Evolutionary conservation across 2,888 invertebrate species (phyloP).

Genomic region (Epistrophella euchroma): DNA sequence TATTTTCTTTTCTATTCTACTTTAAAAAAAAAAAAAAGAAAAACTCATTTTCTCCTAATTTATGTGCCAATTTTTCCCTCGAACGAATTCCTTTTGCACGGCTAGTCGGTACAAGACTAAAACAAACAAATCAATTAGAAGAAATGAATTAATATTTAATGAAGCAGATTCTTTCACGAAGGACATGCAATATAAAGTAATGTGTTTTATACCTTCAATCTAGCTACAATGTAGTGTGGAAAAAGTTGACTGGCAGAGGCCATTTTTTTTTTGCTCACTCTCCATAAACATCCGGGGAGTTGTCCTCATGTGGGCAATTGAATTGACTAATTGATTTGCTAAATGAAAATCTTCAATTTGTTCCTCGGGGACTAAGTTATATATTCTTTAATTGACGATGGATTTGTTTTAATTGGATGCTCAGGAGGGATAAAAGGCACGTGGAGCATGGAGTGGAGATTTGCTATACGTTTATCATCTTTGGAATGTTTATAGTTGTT

Average conservation of each 20-base stretch:
- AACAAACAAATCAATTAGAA: constrained; percentile 67
- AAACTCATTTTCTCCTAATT: constrained; percentile 25
- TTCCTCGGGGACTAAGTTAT: constrained; percentile 20
- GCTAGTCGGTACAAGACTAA: constrained; percentile 12
- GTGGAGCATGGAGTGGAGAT: too few relatives aligned
- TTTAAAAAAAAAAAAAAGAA: neutral
- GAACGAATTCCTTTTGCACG: constrained; percentile 19
- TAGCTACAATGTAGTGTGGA: neutral
- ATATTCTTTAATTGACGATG: constrained; percentile 56
- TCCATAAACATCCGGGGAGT: neutral
- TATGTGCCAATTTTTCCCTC: constrained; percentile 8
- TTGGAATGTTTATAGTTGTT: neutral
- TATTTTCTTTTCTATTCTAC: neutral
- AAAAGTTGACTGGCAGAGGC: neutral
- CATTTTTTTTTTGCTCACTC: neutral
- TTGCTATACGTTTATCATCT: constrained; percentile 6
- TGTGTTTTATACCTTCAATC: neutral
- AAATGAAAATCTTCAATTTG: constrained; percentile 41
- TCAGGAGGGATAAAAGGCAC: constrained; percentile 9
- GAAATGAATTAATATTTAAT: constrained; percentile 73
- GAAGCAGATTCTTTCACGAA: constrained; percentile 49
- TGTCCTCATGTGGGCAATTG: constrained; percentile 16
- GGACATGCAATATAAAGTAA: constrained; percentile 36
- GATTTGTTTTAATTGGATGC: constrained; percentile 55
- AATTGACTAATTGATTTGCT: constrained; percentile 45